These are phyloP conservation scores for Choloepus didactylus DNA, from an alignment of 2,797 vertebrate genomes.

Conservation along the genomic window DNA sequence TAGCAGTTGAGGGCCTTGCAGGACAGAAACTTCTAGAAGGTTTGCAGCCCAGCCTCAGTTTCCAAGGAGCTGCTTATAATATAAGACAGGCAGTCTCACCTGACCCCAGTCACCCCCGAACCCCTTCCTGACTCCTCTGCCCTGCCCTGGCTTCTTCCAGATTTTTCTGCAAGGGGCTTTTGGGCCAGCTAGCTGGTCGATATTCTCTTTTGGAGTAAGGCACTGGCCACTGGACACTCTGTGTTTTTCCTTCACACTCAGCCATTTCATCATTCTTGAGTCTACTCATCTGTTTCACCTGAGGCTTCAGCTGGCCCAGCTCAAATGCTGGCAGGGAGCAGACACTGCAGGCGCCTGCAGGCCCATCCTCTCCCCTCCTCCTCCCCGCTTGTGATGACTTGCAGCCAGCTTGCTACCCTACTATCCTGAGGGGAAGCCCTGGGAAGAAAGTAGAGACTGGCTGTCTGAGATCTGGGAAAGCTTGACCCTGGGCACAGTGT, in stretches of 20 bases:
- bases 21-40: background rate
- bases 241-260: background rate
- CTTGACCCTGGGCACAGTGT: background rate
- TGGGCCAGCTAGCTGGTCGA: too few species aligned
- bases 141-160: background rate
- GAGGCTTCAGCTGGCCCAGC: background rate
- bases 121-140: background rate
- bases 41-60: background rate
- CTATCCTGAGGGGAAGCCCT: background rate
- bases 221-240: background rate
- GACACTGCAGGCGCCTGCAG: fast-evolving
- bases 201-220: background rate
- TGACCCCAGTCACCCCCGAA: background rate
- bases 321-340: background rate
- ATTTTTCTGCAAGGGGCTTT: background rate
- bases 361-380: fast-evolving
- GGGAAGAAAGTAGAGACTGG: background rate
- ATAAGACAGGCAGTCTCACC: background rate
- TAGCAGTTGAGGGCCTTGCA: background rate
- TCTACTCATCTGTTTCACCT: background rate
- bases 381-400: background rate
- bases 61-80: background rate
- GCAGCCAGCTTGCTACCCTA: background rate
- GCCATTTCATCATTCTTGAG: background rate
- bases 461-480: background rate